Evolutionary conservation across 2,113 vertebrate species (phyloP), one percentile per base, ranked within the genome.

Genomic region (Callospermophilus lateralis): DNA sequence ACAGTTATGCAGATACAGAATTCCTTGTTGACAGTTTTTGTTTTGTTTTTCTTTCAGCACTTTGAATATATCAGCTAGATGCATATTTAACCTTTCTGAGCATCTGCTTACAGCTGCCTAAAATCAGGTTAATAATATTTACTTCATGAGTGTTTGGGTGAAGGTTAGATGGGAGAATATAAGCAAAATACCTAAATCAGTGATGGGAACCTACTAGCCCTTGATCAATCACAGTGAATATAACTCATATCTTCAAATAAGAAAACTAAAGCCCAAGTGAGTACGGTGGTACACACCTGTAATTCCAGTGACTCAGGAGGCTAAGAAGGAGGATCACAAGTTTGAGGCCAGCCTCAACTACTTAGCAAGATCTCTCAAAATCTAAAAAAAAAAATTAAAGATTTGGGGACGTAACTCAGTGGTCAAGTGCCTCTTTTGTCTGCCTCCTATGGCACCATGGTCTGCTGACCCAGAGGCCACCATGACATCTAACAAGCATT

Each of bases 391-490:
- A 3, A 9, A 10, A 28, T 63, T 10, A 63, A 28, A 63, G 24
- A 10, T 6, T 9, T 63, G 9, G 61, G 24, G 61, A 63, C 0
- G 9, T 63, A 63, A 63, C 24, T 11, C 61, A 11, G 61, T 63
- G 61, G 61, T 63, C 26, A 63, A 63, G 61, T 63, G 24, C 55
- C 55, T 58, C 20, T 58, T 58, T 58, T 8, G 1, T 58, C 24
- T 24, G 17, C n/a, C 39, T 28, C 15, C 61, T 6, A 0, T 2
- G 28, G n/a, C 34, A 2, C 48, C 15, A 8, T 16, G 8, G 1
- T 34, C 37, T 58, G 13, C 42, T 28, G 34, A 53, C 17, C 63
- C 3, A 0, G 65, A 28, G 15, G 1, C 19, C 39, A 9, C 68
- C 53, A 6, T 12, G 1, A 4, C 10, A 1, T n/a, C 93, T 97